Base-by-base conservation (phyloP, 1,140 invertebrate species). In the Bombus balteatus region DNA sequence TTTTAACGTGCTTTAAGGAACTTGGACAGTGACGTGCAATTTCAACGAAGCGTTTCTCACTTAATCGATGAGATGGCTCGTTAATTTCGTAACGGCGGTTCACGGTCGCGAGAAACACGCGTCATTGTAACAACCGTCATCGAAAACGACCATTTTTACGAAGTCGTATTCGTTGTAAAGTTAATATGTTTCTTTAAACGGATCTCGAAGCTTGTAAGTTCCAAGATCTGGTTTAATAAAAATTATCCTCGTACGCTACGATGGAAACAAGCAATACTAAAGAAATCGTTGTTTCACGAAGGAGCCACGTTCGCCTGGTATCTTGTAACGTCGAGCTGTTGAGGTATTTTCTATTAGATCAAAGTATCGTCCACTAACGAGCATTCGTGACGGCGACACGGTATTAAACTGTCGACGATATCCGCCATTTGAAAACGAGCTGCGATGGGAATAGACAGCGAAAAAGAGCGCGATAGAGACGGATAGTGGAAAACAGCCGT, bases 361-460 rank as follows among this genome's bases (percentile, higher is more conserved):
- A 91, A 83, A 76, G 76, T 82, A 88, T 90, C 89, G 90, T 92
- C 82, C 83, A 85, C 84, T 93, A 94, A 94, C 92, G 89, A 94
- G 92, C 88, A 87, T 85, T 89, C 92, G 92, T 94, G 93, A 94
- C 92, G 87, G 90, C 90, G 93, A 88, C 85, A 84, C 91, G 91
- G 84, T 91, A 94, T 95, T 94, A 95, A 95, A 94, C 93, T 94
- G 94, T 94, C 94, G 90, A 89, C 94, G 88, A 94, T 94, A 94
- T 94, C 94, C 94, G 94, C 92, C 90, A 92, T 94, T 94, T 94
- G 84, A 59, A n/a, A 41, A 93, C 85, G 89, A 87, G 62, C 86
- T 84, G 89, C 89, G 88, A 85, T 62, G 87, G 88, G 91, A 92
- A 93, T 89, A 85, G 86, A 77, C 86, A 88, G 81, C 75, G 89